phyloP scores from a whole-genome alignment of 2,797 vertebrate genomes.

The Epinephelus awoara region DNA sequence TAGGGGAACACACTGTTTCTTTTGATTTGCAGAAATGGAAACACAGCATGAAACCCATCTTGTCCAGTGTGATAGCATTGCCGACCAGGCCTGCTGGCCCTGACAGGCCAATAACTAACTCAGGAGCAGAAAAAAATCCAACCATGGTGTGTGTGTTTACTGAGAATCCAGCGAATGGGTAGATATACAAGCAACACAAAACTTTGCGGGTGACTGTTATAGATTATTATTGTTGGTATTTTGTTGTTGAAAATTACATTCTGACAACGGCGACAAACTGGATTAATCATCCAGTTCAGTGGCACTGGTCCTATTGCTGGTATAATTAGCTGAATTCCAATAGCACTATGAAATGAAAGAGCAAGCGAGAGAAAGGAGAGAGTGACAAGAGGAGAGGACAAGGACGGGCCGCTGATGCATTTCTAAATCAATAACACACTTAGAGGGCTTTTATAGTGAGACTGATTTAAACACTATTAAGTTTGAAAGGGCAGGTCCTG shows the following conservation, averaged over 20 bases:
- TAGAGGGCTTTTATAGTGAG: conserved; percentile 5
- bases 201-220: neutral
- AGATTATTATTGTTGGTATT: neutral
- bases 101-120: conserved; percentile 6
- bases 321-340: conserved; percentile 11
- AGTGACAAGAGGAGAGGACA: neutral
- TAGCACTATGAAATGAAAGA: neutral
- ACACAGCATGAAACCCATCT: neutral
- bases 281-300: neutral
- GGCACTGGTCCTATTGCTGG: neutral
- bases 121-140: neutral
- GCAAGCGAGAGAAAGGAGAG: neutral
- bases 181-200: neutral
- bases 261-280: neutral
- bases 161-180: neutral
- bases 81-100: neutral
- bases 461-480: conserved; percentile 24
- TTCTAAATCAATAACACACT: conserved; percentile 49
- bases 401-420: neutral
- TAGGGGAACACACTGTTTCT: neutral
- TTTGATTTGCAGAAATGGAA: neutral
- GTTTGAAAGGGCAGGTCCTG: conserved; percentile 12
- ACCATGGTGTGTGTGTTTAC: neutral
- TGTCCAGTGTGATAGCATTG: neutral
- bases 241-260: neutral